Conservation (phyloP, 2,888 invertebrate species). For the Fragum fragum region DNA sequence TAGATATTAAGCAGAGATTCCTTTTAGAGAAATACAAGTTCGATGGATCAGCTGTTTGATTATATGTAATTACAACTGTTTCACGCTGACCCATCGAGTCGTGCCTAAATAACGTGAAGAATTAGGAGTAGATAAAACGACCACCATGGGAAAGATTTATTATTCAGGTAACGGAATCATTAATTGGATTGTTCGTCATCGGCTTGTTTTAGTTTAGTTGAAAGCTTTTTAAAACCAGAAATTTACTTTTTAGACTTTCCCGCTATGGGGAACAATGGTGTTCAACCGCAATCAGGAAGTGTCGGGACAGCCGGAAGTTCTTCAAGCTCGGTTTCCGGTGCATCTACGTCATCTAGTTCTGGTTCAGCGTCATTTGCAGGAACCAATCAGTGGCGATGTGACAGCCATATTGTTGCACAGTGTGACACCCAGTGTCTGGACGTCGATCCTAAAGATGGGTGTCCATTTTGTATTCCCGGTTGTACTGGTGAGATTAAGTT, state of each 20-base stretch:
- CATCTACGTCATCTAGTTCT: not conserved
- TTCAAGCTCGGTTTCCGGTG: not conserved
- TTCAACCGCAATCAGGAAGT: slow-evolving; percentile 32
- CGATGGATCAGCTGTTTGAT: too few species aligned
- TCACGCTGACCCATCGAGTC: too few species aligned
- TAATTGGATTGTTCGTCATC: too few species aligned
- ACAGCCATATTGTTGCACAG: slow-evolving; percentile 41
- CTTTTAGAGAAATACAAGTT: too few species aligned
- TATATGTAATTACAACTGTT: too few species aligned
- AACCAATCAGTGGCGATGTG: slow-evolving; percentile 59
- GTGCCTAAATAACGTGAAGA: too few species aligned
- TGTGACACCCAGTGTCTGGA: slow-evolving; percentile 53
- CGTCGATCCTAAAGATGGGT: slow-evolving; percentile 57
- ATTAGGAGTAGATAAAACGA: too few species aligned
- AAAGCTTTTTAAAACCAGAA: too few species aligned
- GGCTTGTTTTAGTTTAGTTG: too few species aligned
- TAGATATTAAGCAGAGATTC: too few species aligned
- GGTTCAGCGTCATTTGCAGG: slow-evolving; percentile 45
- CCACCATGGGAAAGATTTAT: too few species aligned
- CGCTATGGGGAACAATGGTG: slow-evolving; percentile 39
- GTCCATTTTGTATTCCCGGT: slow-evolving; percentile 50
- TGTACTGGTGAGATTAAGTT: slow-evolving; percentile 26
- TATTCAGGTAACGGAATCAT: too few species aligned
- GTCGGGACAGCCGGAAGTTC: slow-evolving; percentile 1
- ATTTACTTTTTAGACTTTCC: slow-evolving; percentile 39